Evolutionary conservation across 1,140 invertebrate genomes (phyloP).

Genomic region (Anadara kagoshimensis): DNA sequence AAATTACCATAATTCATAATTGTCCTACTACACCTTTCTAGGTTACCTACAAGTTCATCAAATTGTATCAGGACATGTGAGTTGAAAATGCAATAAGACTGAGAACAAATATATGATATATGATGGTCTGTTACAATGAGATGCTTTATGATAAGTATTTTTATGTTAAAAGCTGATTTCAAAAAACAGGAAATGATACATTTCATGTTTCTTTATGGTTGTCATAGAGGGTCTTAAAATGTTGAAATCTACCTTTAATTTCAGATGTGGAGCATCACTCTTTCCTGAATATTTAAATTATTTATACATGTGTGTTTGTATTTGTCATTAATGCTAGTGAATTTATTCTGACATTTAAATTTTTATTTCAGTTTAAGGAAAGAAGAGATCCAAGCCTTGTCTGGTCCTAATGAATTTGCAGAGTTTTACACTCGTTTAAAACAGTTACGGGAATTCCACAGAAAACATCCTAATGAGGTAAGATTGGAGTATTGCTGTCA

Average conservation of each 20-base stretch:
- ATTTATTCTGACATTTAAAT: slow-evolving; percentile 19
- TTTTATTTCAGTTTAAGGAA: slow-evolving; percentile 82
- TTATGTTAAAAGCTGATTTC: no score
- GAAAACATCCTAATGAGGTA: slow-evolving; percentile 96
- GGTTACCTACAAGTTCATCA: no score
- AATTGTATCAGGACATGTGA: no score
- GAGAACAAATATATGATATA: no score
- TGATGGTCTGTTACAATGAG: no score
- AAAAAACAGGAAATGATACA: no score
- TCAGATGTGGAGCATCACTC: background rate
- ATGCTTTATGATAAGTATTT: no score
- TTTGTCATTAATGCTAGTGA: background rate
- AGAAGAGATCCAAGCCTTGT: slow-evolving; percentile 94
- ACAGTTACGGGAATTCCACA: slow-evolving; percentile 95
- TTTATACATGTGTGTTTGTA: background rate
- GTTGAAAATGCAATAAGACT: no score
- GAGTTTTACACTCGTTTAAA: slow-evolving; percentile 97
- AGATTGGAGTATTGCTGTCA: slow-evolving; percentile 38
- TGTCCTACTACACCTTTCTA: no score
- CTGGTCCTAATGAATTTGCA: slow-evolving; percentile 97
- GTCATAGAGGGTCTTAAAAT: background rate
- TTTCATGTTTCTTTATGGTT: background rate
- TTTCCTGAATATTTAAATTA: background rate
- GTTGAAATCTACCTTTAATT: background rate
- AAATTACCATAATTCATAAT: no score